Base-by-base conservation (phyloP, 2,797 vertebrate genomes). In the Acrossocheilus fasciatus region DNA sequence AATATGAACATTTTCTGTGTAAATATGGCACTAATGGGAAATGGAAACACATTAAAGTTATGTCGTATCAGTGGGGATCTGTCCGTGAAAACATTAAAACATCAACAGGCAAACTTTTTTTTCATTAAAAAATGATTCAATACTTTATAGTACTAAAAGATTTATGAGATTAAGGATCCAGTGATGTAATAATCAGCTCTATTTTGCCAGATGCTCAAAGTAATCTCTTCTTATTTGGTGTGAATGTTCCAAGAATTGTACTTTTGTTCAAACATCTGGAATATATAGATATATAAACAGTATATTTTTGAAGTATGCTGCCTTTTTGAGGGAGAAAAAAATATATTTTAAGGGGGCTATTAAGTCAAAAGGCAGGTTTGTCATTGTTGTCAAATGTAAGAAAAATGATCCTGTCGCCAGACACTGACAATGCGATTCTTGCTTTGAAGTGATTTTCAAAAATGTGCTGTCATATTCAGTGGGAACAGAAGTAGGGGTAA, bases 251-350 rank as follows among this genome's bases (percentile, higher is more conserved):
- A 12, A 69, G 3, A 68, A 26, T 41, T 52, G 12, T 76, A 64
- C 70, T 79, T 85, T 85, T 79, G 66, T 72, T 70, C 36, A 59
- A 79, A 70, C 83, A 79, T 66, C 59, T 85, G 75, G 75, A 79
- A 41, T 72, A 86, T 26, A 72, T 50, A 72, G 4, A 81, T 5
- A 50, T 50, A 59, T 64, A 45, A 43, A 84, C 83, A 45, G 62
- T 85, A 85, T 85, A 85, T 85, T 85, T 85, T 85, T 85, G 23
- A 78, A 57, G 39, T 81, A 70, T 81, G 43, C 80, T 69, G 64
- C 62, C 3, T 54, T 72, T 73, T 83, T 36, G 39, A 86, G 66
- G 15, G 18, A 41, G n/a, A 57, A 7, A 78, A 20, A 36, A 6
- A 52, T 84, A 54, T 84, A 78, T 86, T 73, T 80, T 59, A 64